phyloP scores from a whole-genome alignment of 2,888 invertebrate species.

The Miltochrista miniata region DNA sequence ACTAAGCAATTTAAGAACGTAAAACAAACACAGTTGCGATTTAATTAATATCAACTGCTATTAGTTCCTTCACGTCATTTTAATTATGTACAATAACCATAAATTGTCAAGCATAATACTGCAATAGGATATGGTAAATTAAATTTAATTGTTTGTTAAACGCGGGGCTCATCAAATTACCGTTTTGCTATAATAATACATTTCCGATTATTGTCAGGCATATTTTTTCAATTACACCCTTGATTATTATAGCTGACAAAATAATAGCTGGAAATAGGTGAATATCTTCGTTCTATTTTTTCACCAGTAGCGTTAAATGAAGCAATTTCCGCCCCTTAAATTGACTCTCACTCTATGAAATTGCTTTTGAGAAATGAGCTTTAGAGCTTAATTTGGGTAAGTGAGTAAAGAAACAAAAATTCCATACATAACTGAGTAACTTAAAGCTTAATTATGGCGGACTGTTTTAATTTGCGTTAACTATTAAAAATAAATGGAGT shows the following conservation, averaged over 20 bases:
- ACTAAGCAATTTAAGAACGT: not conserved
- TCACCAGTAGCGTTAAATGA: slow-evolving; percentile 60
- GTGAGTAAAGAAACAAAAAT: slow-evolving; percentile 49
- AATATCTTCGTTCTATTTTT: slow-evolving; percentile 51
- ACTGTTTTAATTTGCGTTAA: slow-evolving; percentile 19
- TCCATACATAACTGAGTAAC: slow-evolving; percentile 27
- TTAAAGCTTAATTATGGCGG: slow-evolving; percentile 28
- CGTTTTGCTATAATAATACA: not conserved
- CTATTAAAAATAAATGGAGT: slow-evolving; percentile 8
- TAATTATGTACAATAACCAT: slow-evolving; percentile 24
- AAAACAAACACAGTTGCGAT: slow-evolving; percentile 1
- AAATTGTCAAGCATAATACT: slow-evolving; percentile 19
- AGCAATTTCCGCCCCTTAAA: slow-evolving; percentile 67
- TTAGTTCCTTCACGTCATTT: slow-evolving; percentile 3
- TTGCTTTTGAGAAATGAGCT: slow-evolving; percentile 55
- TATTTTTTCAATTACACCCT: slow-evolving; percentile 16
- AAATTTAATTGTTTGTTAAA: slow-evolving; percentile 22
- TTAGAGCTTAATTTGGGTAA: slow-evolving; percentile 54
- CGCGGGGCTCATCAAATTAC: slow-evolving; percentile 23
- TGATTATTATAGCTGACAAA: slow-evolving; percentile 24
- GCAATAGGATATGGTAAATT: slow-evolving; percentile 16
- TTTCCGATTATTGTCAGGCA: slow-evolving; percentile 1
- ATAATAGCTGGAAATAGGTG: slow-evolving; percentile 40
- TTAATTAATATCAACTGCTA: slow-evolving; percentile 1
- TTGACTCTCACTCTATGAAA: slow-evolving; percentile 57